A percentile compares a stretch with the other conserved stretches of the same genome.
Conservation (phyloP, 2,113 vertebrate species). For the Tachysurus fulvidraco region DNA sequence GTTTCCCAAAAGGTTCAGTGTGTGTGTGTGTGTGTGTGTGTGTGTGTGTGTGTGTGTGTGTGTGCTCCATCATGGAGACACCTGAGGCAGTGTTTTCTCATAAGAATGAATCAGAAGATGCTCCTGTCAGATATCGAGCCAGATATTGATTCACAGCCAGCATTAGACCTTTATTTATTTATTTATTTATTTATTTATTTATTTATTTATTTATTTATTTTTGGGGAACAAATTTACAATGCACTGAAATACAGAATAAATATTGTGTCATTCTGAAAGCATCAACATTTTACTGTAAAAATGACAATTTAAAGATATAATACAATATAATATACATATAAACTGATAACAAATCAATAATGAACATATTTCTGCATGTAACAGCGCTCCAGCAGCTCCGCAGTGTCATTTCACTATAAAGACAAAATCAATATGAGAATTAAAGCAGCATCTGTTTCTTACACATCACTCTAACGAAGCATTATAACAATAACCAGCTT, state of each 20-base stretch:
- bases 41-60: conserved; percentile 1
- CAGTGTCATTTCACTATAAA: neutral
- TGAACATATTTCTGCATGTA: neutral
- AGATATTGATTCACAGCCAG: conserved; percentile 25
- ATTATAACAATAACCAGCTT: neutral
- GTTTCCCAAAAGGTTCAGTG: neutral
- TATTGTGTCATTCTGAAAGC: neutral
- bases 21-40: neutral
- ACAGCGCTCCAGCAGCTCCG: neutral
- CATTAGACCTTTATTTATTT: neutral
- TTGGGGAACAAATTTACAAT: neutral
- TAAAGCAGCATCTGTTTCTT: neutral
- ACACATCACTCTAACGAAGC: neutral
- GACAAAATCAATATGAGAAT: neutral
- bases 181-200: too few relatives aligned
- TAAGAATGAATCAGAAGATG: conserved; percentile 15
- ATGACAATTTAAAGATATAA: neutral
- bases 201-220: neutral
- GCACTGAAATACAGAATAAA: neutral
- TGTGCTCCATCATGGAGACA: conserved; percentile 12
- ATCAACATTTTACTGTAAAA: neutral
- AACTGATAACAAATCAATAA: neutral
- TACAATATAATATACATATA: neutral
- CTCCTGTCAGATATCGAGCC: conserved; percentile 23
- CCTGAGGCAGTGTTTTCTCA: conserved; percentile 34